These are phyloP conservation scores for Peromyscus nudipes DNA, from an alignment of 2,797 vertebrate species.

Conservation along the genomic window DNA sequence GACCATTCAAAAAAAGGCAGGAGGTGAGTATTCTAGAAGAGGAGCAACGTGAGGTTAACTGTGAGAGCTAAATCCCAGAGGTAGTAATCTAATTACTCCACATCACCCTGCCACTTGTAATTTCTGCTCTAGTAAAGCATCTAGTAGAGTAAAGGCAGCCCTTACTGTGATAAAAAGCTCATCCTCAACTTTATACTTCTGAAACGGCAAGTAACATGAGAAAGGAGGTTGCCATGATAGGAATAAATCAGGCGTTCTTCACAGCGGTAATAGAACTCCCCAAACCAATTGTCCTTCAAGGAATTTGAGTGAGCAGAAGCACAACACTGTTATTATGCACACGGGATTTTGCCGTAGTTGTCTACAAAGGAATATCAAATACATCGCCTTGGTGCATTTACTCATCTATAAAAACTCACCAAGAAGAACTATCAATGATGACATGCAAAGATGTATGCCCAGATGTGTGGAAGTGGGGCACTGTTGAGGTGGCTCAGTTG, in stretches of 20 bases:
- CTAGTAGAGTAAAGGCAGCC: background rate
- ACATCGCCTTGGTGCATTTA: background rate
- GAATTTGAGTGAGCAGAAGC: slow-evolving; percentile 41
- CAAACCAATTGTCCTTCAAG: slow-evolving; percentile 37
- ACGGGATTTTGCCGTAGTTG: background rate
- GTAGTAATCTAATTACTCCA: background rate
- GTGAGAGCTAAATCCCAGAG: background rate
- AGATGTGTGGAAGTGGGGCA: background rate
- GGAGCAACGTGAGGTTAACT: slow-evolving; percentile 23
- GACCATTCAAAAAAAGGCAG: slow-evolving; percentile 17
- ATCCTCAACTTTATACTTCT: background rate
- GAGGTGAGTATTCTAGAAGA: slow-evolving; percentile 65
- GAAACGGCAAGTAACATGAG: slow-evolving; percentile 19
- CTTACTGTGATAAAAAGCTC: slow-evolving; percentile 25
- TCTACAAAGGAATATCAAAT: background rate
- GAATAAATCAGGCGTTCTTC: slow-evolving; percentile 1
- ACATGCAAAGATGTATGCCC: background rate
- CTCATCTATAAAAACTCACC: slow-evolving; percentile 16
- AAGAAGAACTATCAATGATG: slow-evolving; percentile 16
- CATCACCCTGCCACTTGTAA: background rate
- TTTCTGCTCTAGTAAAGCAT: slow-evolving; percentile 19
- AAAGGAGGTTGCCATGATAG: slow-evolving; percentile 25
- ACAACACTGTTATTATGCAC: background rate
- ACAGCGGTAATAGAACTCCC: background rate
- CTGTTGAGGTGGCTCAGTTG: too few relatives aligned